Evolutionary conservation across 2,113 vertebrate species (phyloP).

Genomic region (Hippopotamus amphibius): DNA sequence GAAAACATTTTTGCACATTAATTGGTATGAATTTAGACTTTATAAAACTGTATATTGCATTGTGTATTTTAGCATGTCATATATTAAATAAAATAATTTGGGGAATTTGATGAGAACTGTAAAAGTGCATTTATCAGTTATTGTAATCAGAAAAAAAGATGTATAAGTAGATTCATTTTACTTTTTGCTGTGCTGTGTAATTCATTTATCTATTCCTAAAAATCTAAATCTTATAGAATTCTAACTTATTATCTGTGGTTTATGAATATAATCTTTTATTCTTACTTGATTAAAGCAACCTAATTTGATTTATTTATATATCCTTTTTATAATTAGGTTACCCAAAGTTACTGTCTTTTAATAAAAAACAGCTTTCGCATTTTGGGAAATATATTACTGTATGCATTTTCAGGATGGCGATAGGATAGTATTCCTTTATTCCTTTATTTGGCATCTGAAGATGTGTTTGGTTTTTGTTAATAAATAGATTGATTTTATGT

Average conservation of each 20-base stretch:
- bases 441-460: conserved; percentile 31
- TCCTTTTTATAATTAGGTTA: conserved; percentile 68
- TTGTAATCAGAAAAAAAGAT: conserved; percentile 28
- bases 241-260: conserved; percentile 25
- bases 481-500: conserved; percentile 41
- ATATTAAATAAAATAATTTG: conserved; percentile 27
- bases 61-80: conserved; percentile 44
- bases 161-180: conserved; percentile 52
- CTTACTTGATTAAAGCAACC: conserved; percentile 47
- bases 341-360: conserved; percentile 35
- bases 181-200: conserved; percentile 27
- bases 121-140: conserved; percentile 52
- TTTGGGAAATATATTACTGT: conserved; percentile 42
- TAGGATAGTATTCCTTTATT: conserved; percentile 29
- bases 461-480: conserved; percentile 57
- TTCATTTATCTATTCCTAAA: conserved; percentile 52
- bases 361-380: conserved; percentile 45
- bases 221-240: conserved; percentile 43
- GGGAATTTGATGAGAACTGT: conserved; percentile 42
- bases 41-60: background rate
- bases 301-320: conserved; percentile 64
- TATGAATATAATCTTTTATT: conserved; percentile 44
- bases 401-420: conserved; percentile 44
- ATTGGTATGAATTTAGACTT: conserved; percentile 60
- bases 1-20: conserved; percentile 39